Evolutionary conservation across 2,888 invertebrate genomes (phyloP).

Genomic region (Alloscopus bannaensis): DNA sequence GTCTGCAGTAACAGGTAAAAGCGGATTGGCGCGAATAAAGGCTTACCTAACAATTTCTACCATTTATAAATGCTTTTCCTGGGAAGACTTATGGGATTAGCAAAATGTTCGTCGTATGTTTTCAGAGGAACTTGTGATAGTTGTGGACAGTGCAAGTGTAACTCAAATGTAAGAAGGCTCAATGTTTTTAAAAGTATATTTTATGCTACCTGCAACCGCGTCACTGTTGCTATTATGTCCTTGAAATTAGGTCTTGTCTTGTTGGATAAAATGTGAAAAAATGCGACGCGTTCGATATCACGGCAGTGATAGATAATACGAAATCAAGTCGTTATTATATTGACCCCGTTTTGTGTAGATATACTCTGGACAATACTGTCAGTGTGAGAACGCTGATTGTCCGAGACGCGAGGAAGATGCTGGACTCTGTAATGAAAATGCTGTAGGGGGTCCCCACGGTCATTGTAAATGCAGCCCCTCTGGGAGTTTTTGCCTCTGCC

Average conservation of each 20-base stretch:
- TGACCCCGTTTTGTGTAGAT: conserved; percentile 41
- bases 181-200: too few relatives aligned
- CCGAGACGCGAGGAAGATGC: background rate
- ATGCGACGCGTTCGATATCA: too few relatives aligned
- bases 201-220: too few relatives aligned
- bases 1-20: background rate
- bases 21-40: background rate
- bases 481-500: conserved; percentile 42
- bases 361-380: conserved; percentile 34
- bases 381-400: conserved; percentile 49
- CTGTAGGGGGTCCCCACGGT: conserved; percentile 32
- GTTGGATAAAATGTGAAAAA: too few relatives aligned
- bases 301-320: too few relatives aligned
- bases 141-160: conserved; percentile 51
- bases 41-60: background rate
- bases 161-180: too few relatives aligned
- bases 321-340: too few relatives aligned
- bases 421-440: conserved; percentile 46
- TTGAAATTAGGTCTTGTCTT: too few relatives aligned
- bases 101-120: too few relatives aligned
- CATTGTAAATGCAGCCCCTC: conserved; percentile 47
- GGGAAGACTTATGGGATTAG: too few relatives aligned
- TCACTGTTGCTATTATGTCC: too few relatives aligned
- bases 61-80: background rate
- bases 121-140: conserved; percentile 46